Evolutionary conservation across 2,888 invertebrate genomes (phyloP).

Genomic region (Serrognathus titanus): DNA sequence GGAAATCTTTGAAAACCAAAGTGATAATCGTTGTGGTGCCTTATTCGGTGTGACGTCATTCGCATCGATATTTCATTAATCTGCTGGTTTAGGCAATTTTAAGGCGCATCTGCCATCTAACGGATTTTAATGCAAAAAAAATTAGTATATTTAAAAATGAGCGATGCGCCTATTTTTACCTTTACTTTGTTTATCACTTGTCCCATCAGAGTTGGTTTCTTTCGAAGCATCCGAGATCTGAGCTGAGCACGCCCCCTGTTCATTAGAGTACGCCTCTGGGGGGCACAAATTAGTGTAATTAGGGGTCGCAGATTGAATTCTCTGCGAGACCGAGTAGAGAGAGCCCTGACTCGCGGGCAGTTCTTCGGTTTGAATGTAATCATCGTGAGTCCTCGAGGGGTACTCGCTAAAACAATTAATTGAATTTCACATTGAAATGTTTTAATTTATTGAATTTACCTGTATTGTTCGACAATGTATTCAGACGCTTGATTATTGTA

Average conservation of each 20-base stretch:
- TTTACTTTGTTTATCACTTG: slow-evolving; percentile 36
- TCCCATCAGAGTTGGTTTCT: slow-evolving; percentile 32
- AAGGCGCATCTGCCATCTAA: no score
- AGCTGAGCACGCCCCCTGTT: slow-evolving; percentile 22
- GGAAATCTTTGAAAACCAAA: no score
- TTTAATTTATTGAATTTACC: no score
- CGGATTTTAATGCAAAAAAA: no score
- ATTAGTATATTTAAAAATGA: no score
- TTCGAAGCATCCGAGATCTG: slow-evolving; percentile 33
- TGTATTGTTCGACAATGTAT: slow-evolving; percentile 40
- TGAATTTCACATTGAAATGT: not conserved
- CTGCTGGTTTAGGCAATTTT: no score
- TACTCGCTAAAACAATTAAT: slow-evolving; percentile 5
- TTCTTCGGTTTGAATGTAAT: slow-evolving; percentile 39
- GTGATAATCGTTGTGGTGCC: no score
- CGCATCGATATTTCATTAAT: no score
- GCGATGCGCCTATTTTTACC: no score
- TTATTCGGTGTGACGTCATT: no score
- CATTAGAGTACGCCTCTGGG: slow-evolving; percentile 31
- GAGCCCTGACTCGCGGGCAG: slow-evolving; percentile 36
- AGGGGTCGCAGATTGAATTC: slow-evolving; percentile 52
- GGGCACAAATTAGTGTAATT: slow-evolving; percentile 38
- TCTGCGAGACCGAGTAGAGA: slow-evolving; percentile 59
- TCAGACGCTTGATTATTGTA: slow-evolving; percentile 37
- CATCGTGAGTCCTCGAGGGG: slow-evolving; percentile 33